Base-by-base conservation (phyloP, 37 sponge, comb jelly and placozoan genomes). In the Hexactinellida sp. region DNA sequence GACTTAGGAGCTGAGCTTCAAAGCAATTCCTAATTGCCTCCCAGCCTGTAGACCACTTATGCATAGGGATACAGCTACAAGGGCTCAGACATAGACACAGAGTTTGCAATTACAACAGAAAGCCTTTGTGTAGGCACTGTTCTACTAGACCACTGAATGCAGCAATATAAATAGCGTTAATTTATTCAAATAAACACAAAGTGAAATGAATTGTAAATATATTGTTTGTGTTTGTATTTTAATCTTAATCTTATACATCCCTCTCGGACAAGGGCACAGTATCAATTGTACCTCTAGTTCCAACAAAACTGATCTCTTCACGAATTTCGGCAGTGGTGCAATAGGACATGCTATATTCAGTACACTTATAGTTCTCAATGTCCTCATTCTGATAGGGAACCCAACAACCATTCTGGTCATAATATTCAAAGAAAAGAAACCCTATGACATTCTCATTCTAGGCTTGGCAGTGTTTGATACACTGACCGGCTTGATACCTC, bases 381-480 rank as follows among this genome's bases (percentile, higher is more conserved):
- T 63, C 13, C 21, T 63, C 25, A 63, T 63, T n/a, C 30, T 63
- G 76, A 63, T 63, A 5, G 76, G 76, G 13, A 63, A 63, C 34
- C 76, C 76, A 25, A n/a, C 76, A 3, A 63, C 76, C 3, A 63
- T 63, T 25, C 30, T 63, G 25, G 76, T 63, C 25, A 63, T 63
- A 32, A 32, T 63, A 63, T 63, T 63, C 76, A 63, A 63, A 63
- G 76, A 63, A n/a, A 63, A 63, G 76, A 63, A 63, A 63, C 76
- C 76, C 30, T 63, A 63, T 63, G 76, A 63, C 76, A 63, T 63
- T 10, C 30, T 63, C 3, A 63, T 63, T 63, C 76, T 63, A 63
- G 76, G 76, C 32, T 23, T 63, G 76, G 76, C 76, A 63, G 34
- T 63, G 76, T 63, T 63, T 63, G 76, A 63, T 63, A 63, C 76